Conservation (phyloP, 2,888 invertebrate species). For the Heliconius ethilla region DNA sequence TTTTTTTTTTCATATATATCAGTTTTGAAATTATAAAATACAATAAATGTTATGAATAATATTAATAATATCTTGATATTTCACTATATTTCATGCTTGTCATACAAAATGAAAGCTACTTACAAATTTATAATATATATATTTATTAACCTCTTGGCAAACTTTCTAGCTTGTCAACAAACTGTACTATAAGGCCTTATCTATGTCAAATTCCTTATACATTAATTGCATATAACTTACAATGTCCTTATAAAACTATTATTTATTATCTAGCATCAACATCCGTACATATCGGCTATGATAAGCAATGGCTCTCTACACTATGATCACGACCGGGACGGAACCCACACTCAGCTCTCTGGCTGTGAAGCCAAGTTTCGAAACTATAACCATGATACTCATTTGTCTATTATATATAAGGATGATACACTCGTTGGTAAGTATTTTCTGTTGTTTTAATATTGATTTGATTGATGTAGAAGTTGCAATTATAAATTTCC, state of each 20-base stretch:
- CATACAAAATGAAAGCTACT: too few species aligned
- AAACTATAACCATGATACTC: constrained; percentile 94
- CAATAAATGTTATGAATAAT: too few species aligned
- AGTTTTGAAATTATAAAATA: not conserved
- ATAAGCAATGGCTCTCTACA: constrained; percentile 96
- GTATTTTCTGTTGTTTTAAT: constrained; percentile 29
- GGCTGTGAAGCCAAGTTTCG: constrained; percentile 98
- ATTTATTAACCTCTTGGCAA: not conserved
- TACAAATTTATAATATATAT: too few species aligned
- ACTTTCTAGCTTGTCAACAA: not conserved
- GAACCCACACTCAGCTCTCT: constrained; percentile 97
- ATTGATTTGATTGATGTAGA: not conserved
- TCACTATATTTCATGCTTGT: too few species aligned
- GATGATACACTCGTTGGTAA: constrained; percentile 92
- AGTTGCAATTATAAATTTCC: not conserved
- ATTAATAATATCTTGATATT: too few species aligned
- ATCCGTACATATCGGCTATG: constrained; percentile 99
- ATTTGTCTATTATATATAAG: constrained; percentile 94
- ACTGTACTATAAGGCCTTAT: not conserved
- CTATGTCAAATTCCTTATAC: not conserved
- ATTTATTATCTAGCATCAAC: constrained; percentile 89
- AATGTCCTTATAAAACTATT: not conserved
- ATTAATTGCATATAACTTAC: not conserved
- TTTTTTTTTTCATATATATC: not conserved
- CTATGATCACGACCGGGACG: constrained; percentile 99